Percentiles rank a stretch among this genome's conserved stretches.
Conservation (phyloP, 2,888 invertebrate species). For the Ametastegia equiseti region DNA sequence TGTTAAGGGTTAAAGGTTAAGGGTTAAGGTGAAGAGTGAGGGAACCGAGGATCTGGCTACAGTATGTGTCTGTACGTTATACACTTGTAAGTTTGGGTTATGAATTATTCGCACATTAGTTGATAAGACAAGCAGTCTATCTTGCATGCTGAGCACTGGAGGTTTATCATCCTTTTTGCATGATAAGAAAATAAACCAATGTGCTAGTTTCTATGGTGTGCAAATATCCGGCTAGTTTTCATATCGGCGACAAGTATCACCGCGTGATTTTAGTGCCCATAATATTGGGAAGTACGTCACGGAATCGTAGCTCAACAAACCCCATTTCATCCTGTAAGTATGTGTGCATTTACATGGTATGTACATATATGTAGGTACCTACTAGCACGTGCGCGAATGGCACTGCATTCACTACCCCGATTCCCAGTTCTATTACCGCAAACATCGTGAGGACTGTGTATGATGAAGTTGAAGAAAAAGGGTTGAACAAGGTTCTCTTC, state of each 20-base stretch:
- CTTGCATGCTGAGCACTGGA: background rate
- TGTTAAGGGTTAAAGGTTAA: constrained; percentile 2
- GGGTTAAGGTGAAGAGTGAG: background rate
- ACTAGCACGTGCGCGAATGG: background rate
- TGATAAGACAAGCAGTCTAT: background rate
- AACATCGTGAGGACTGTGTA: background rate
- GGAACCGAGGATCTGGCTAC: background rate
- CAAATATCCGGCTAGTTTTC: background rate
- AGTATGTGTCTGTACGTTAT: background rate
- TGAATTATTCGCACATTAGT: background rate
- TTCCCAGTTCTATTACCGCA: background rate
- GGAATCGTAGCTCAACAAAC: background rate
- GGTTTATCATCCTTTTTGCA: too few relatives aligned
- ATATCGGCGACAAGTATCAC: background rate
- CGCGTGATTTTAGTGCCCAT: background rate
- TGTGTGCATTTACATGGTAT: background rate
- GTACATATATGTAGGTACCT: background rate
- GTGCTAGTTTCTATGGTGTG: background rate
- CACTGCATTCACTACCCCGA: background rate
- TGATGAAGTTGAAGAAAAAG: background rate
- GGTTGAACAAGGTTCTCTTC: background rate
- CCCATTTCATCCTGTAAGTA: background rate
- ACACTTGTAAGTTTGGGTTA: background rate
- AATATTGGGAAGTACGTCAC: constrained; percentile 12
- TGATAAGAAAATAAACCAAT: constrained; percentile 1